Evolutionary conservation across 2,113 vertebrate genomes (phyloP).

Genomic region (rabbit (Oryctolagus cuniculus)): DNA sequence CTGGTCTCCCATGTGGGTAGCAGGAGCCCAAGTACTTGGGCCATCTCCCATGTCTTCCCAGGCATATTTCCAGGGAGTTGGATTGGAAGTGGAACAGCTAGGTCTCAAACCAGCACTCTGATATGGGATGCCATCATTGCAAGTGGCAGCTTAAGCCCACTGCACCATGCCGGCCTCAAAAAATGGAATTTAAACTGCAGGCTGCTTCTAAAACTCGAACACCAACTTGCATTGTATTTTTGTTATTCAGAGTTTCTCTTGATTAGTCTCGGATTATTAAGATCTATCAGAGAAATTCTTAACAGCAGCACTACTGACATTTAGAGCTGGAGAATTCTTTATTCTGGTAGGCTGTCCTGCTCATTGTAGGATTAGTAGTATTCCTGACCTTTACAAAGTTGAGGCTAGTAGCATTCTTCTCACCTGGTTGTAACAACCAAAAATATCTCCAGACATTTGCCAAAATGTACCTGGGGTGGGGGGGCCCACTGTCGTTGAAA

Average conservation of each 20-base stretch:
- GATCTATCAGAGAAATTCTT: not conserved
- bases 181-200: not conserved
- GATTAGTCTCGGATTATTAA: conserved; percentile 24
- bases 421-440: not conserved
- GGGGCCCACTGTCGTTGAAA: not conserved
- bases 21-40: too few relatives aligned
- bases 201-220: conserved; percentile 29
- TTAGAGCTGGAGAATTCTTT: conserved; percentile 14
- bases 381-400: conserved; percentile 11
- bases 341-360: not conserved
- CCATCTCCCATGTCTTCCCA: too few relatives aligned
- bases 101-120: too few relatives aligned
- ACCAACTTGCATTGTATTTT: not conserved
- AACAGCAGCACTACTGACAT: not conserved
- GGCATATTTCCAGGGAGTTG: too few relatives aligned
- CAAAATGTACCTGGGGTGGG: not conserved
- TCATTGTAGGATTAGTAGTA: conserved; percentile 2
- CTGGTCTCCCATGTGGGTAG: too few relatives aligned
- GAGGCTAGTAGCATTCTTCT: not conserved
- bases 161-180: too few relatives aligned
- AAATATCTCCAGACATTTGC: conserved; percentile 20
- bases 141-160: too few relatives aligned
- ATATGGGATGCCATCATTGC: too few relatives aligned
- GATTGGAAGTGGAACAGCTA: too few relatives aligned
- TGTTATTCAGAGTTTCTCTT: conserved; percentile 54